Evolutionary conservation across 2,888 invertebrate genomes (phyloP).

Genomic region (Diarsia brunnea): DNA sequence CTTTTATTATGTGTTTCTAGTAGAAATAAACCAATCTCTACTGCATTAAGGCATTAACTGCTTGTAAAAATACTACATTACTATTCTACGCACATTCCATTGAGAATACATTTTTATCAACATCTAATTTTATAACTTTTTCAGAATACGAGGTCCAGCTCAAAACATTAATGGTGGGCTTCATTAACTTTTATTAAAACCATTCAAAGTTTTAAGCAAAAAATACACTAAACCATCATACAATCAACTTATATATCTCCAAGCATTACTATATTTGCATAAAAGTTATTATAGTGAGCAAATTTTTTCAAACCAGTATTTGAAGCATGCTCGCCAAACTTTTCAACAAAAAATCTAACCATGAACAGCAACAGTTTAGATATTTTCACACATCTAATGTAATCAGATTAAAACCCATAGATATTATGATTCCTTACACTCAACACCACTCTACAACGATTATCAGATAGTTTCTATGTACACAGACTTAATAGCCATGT

Average conservation of each 20-base stretch:
- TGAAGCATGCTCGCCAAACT: conserved; percentile 7
- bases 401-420: conserved; percentile 69
- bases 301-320: conserved; percentile 34
- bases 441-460: conserved; percentile 74
- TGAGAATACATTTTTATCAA: too few relatives aligned
- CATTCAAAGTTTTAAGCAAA: conserved; percentile 34
- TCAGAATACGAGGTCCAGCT: not conserved
- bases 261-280: conserved; percentile 35
- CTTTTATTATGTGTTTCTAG: not conserved
- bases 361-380: conserved; percentile 26
- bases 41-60: not conserved
- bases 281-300: conserved; percentile 19
- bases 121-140: not conserved
- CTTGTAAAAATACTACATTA: not conserved
- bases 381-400: conserved; percentile 54
- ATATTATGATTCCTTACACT: conserved; percentile 72
- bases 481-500: conserved; percentile 72
- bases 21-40: not conserved
- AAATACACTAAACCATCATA: conserved; percentile 17
- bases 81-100: not conserved
- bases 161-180: not conserved
- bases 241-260: conserved; percentile 28
- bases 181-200: conserved; percentile 30
- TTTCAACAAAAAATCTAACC: conserved; percentile 34
- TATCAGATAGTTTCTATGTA: conserved; percentile 81